Base-by-base conservation (phyloP, 2,797 vertebrate genomes). In the Acestrorhynchus altus region DNA sequence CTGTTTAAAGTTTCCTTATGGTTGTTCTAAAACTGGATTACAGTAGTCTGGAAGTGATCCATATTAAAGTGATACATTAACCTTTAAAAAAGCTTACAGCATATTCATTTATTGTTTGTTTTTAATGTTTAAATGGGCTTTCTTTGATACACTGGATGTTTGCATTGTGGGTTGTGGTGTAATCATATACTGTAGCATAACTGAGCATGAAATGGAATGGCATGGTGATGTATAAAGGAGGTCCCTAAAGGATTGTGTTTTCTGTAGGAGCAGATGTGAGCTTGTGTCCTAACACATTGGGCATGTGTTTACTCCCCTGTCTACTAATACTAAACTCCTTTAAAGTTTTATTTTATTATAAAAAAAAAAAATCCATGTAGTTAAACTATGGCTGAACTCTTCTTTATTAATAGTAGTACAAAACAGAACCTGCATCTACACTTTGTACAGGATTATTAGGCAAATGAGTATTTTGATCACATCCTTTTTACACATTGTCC, bases 321-420 rank as follows among this genome's bases (percentile, higher is more conserved):
- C 63, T 15, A 42, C 24, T 56, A 47, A 47, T 64, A 57, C 46
- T 60, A 20, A 68, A 44, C 24, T 63, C 7, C 11, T 54, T 80
- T 47, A 39, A 35, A 67, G 22, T 24, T 13, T 51, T 22, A 0
- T 4, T 49, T 49, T 28, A 28, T 13, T 57, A n/a, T 26, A 47
- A 26, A 18, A 26, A 6, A 44, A 56, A 56, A n/a, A 11, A 9
- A 26, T 56, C 8, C 22, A 46, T 59, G 22, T 0, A 16, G 22
- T 26, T 28, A n/a, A 56, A 57, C 10, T 22, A 11, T 12, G 20
- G 20, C 52, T 22, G 0, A 20, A 22, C 10, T 11, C 2, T 24
- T n/a, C n/a, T n/a, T n/a, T n/a, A n/a, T n/a, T n/a, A n/a, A n/a
- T n/a, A n/a, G n/a, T n/a, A n/a, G n/a, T n/a, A n/a, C n/a, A n/a